Base-by-base conservation (phyloP, 2,888 invertebrate genomes). In the Drosophila leonis region DNA sequence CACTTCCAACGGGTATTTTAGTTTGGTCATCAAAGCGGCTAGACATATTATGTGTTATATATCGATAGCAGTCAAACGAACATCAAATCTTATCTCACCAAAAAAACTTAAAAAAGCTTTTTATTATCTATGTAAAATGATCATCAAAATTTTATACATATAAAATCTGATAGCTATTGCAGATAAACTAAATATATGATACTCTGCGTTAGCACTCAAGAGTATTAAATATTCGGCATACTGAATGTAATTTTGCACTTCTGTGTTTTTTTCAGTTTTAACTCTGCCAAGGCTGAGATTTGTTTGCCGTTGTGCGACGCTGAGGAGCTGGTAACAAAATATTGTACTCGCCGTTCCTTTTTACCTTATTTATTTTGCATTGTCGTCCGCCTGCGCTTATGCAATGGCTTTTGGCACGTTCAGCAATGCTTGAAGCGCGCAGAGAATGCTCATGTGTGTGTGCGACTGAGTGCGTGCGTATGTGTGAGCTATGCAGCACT, bases 391-490 rank as follows among this genome's bases (percentile, higher is more conserved):
- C 86, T 81, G 82, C 65, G 88, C 79, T 88, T 84, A 83, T 84
- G 86, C 84, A 84, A 84, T 81, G 75, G 56, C 68, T 81, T 79
- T 79, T 88, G 83, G 83, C 83, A 83, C 83, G 88, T 87, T 70
- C 65, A 64, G 84, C 84, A 84, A 82, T 79, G 74, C 67, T 65
- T 60, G 67, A 67, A 66, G 64, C 77, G 79, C 83, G 76, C 64
- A 56, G 59, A 49, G 67, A 72, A 69, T 65, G 65, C 35, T 44
- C 72, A 57, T 56, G 39, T 57, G 67, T 65, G 65, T 46, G 63
- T 41, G 10, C 1, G 63, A 37, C 33, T 37, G 37, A 24, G 64
- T 48, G 48, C 51, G 76, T 48, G 65, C 18, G 52, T 46, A 24
- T 55, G 48, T 27, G 41, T 74, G 65, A 70, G 60, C 57, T 71